Evolutionary conservation across 2,797 vertebrate genomes (phyloP), one percentile per base, ranked within the genome.

Genomic region (Otolemur crassicaudatus): DNA sequence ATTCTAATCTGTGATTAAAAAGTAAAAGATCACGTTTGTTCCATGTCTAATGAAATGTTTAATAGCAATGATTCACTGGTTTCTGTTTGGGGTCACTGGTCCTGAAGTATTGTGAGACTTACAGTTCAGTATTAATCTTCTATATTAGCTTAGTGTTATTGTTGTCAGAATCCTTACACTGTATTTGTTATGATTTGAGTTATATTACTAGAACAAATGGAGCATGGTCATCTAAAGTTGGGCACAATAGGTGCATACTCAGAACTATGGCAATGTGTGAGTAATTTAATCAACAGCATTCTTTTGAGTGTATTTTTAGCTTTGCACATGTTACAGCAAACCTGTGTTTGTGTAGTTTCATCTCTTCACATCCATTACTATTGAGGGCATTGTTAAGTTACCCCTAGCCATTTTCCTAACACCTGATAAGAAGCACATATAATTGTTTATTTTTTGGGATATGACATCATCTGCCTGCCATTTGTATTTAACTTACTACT

Each of bases 241-340:
- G 20, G 80, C 31, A 80, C 8, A 92, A 65, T 4, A 56, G 69
- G 49, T 82, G 0, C 69, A 69, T 58, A 1, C 72, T 94, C 90
- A 97, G 84, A 95, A 73, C 69, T 67, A 88, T n/a, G 43, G 29
- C 73, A 96, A 87, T 3, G 5, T 14, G 0, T 88, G 85, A 95
- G 46, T 94, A 65, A 85, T 86, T 97, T 97, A 82, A 82, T 95
- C 91, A 95, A 23, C 4, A 46, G 34, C 86, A 6, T 83, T 56
- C 49, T 56, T 95, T 93, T 53, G 5, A 5, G 87, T n/a, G 25
- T 95, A 31, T 95, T 37, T 97, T 98, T 91, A 67, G 92, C 34
- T 94, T 29, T 90, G 76, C 34, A 97, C 90, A 94, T 34, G 10
- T 67, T 91, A 58, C 53, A 56, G 22, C 58, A 95, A 72, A 25